Conservation (phyloP, 2,113 vertebrate species). For the Cottus gobio region DNA sequence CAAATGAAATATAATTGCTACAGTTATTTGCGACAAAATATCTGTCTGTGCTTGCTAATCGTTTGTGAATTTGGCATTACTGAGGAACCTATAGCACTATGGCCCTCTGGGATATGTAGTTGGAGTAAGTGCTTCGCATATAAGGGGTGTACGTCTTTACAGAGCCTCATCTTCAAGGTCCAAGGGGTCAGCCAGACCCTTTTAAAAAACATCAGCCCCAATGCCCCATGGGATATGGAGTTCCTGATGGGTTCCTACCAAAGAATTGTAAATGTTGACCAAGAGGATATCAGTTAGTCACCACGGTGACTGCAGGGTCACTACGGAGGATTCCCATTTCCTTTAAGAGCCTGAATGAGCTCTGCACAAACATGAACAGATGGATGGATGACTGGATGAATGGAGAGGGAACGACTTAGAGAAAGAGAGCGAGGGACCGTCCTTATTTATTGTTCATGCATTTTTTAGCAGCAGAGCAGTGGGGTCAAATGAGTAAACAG, state of each 20-base stretch:
- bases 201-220: slow-evolving; percentile 53
- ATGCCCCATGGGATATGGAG: slow-evolving; percentile 68
- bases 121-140: slow-evolving; percentile 3
- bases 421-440: slow-evolving; percentile 41
- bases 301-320: slow-evolving; percentile 72
- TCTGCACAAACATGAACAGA: slow-evolving; percentile 73
- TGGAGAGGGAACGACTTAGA: slow-evolving; percentile 9
- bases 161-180: slow-evolving; percentile 48
- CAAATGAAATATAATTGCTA: too few relatives aligned
- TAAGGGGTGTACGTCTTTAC: slow-evolving; percentile 1
- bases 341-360: slow-evolving; percentile 75
- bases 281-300: slow-evolving; percentile 81
- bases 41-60: background rate
- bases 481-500: slow-evolving; percentile 79
- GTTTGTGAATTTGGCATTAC: background rate
- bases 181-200: slow-evolving; percentile 43
- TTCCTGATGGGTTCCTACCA: slow-evolving; percentile 83
- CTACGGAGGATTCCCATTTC: slow-evolving; percentile 78
- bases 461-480: slow-evolving; percentile 74
- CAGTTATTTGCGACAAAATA: background rate
- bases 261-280: slow-evolving; percentile 83
- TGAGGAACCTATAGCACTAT: background rate
- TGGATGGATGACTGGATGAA: slow-evolving; percentile 43
- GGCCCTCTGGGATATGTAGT: slow-evolving; percentile 11
- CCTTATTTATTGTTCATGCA: slow-evolving; percentile 80